phyloP scores from a whole-genome alignment of 2,888 invertebrate species.

The Sturmia bella region DNA sequence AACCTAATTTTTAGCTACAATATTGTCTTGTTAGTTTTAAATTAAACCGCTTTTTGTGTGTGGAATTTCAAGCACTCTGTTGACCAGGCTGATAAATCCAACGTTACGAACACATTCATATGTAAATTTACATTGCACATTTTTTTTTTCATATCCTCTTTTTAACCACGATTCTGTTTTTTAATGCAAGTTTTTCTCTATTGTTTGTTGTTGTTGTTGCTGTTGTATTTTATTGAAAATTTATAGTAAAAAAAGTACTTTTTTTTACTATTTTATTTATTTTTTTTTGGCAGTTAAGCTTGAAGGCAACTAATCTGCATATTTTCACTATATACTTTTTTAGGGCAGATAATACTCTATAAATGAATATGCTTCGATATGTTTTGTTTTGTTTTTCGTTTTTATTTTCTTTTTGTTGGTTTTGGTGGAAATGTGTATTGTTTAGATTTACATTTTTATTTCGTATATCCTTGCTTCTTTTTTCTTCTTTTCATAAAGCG shows the following conservation, averaged over 20 bases:
- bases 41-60: too few relatives aligned
- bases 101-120: slow-evolving; percentile 30
- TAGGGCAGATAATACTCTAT: slow-evolving; percentile 65
- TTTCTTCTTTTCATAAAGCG: not conserved
- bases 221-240: slow-evolving; percentile 68
- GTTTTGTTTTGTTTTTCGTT: slow-evolving; percentile 15
- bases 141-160: slow-evolving; percentile 42
- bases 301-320: slow-evolving; percentile 72
- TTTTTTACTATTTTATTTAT: slow-evolving; percentile 30
- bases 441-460: slow-evolving; percentile 18
- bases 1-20: too few relatives aligned
- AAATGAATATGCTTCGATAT: slow-evolving; percentile 68
- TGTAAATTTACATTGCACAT: slow-evolving; percentile 22
- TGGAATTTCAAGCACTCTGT: not conserved
- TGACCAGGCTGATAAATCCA: slow-evolving; percentile 11
- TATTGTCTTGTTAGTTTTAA: too few relatives aligned
- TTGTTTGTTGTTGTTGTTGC: slow-evolving; percentile 24
- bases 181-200: not conserved
- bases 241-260: slow-evolving; percentile 66
- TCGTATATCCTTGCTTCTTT: not conserved
- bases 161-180: slow-evolving; percentile 5
- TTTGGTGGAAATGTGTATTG: slow-evolving; percentile 24
- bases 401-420: slow-evolving; percentile 49
- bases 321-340: slow-evolving; percentile 71
- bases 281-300: slow-evolving; percentile 63